Conservation (phyloP, 2,888 invertebrate species). For the Saturnia pavonia region DNA sequence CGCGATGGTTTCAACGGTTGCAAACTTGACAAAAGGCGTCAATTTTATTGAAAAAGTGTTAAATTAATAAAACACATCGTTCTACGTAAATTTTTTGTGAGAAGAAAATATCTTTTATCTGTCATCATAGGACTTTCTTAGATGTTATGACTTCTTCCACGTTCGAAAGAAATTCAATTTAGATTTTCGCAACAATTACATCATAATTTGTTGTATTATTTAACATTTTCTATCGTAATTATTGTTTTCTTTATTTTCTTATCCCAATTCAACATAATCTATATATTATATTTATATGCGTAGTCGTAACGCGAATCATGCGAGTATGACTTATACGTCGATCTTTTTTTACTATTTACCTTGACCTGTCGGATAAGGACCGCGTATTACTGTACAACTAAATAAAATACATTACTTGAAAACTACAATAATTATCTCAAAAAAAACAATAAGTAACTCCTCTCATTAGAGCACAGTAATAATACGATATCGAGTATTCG, state of each 20-base stretch:
- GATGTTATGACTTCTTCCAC: not conserved
- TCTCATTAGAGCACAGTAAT: not conserved
- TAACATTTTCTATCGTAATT: not conserved
- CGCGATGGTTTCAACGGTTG: too few species aligned
- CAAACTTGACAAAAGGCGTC: too few species aligned
- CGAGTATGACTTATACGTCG: too few species aligned
- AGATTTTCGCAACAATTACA: not conserved
- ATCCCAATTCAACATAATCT: not conserved
- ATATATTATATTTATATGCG: too few species aligned
- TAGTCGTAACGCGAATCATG: too few species aligned
- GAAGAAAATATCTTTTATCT: too few species aligned
- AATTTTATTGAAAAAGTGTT: too few species aligned
- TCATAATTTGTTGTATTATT: not conserved
- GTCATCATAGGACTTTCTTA: not conserved
- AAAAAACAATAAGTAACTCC: conserved; percentile 9
- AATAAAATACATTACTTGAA: not conserved
- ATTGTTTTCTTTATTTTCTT: not conserved
- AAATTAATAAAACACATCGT: too few species aligned
- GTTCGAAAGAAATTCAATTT: not conserved
- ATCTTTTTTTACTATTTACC: too few species aligned
- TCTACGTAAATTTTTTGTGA: too few species aligned
- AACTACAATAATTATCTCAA: conserved; percentile 5
- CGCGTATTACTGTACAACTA: too few species aligned
- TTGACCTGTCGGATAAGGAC: too few species aligned
- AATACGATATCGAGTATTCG: not conserved